These are phyloP conservation scores for Hyles vespertilio DNA, from an alignment of 1,140 invertebrate species.

Conservation along the genomic window DNA sequence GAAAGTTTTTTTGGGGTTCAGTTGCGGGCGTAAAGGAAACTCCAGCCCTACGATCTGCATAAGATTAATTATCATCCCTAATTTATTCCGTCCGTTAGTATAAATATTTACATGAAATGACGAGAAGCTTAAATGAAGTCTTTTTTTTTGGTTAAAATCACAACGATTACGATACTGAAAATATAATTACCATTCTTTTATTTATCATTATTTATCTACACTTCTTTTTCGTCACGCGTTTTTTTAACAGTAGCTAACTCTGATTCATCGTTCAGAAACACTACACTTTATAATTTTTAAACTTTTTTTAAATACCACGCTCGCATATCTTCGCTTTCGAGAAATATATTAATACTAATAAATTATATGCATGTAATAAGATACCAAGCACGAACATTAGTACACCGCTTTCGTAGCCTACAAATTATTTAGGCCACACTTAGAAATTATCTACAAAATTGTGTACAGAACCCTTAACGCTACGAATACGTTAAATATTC, in stretches of 20 bases:
- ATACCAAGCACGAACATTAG: not conserved
- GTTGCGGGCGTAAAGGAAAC: slow-evolving; percentile 15
- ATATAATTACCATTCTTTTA: slow-evolving; percentile 38
- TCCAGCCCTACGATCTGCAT: slow-evolving; percentile 9
- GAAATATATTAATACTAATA: slow-evolving; percentile 4
- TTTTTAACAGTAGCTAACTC: slow-evolving; percentile 5
- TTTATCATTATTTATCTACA: slow-evolving; percentile 37
- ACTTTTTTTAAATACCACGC: slow-evolving; percentile 14
- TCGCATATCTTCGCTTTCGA: slow-evolving; percentile 1
- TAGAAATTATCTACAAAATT: too few species aligned
- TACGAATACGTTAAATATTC: too few species aligned
- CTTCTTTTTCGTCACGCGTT: slow-evolving; percentile 33
- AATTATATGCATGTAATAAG: slow-evolving; percentile 3
- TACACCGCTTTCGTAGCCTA: too few species aligned
- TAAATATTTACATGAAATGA: slow-evolving; percentile 59
- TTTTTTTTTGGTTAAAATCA: slow-evolving; percentile 68
- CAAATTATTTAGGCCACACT: too few species aligned
- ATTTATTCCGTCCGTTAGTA: slow-evolving; percentile 15
- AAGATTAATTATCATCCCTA: slow-evolving; percentile 13
- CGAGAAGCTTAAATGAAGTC: slow-evolving; percentile 40
- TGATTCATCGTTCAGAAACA: slow-evolving; percentile 10
- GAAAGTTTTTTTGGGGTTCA: too few species aligned
- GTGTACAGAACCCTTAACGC: too few species aligned
- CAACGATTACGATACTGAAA: slow-evolving; percentile 62
- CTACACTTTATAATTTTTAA: slow-evolving; percentile 25